Evolutionary conservation across 2,113 vertebrate species (phyloP).

Genomic region (Willisornis vidua): DNA sequence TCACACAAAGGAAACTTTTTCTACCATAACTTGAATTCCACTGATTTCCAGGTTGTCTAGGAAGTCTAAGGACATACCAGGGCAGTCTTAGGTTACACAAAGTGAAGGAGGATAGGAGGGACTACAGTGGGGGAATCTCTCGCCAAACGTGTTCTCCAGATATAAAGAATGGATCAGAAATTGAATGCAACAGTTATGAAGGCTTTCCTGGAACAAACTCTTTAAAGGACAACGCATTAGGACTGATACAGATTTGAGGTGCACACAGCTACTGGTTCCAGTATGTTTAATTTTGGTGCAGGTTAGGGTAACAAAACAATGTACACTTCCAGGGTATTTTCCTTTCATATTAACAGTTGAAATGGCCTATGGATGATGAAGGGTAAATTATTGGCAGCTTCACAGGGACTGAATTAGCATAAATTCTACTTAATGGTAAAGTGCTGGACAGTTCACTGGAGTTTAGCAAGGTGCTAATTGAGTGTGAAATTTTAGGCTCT

Average conservation of each 20-base stretch:
- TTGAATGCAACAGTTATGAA: background rate
- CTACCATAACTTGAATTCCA: background rate
- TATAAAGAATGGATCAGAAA: background rate
- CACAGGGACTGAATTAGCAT: background rate
- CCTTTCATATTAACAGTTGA: background rate
- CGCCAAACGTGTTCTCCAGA: background rate
- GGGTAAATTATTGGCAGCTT: background rate
- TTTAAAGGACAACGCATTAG: background rate
- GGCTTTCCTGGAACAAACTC: background rate
- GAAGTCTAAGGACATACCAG: background rate
- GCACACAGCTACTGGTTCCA: background rate
- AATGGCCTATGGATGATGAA: background rate
- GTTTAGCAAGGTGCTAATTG: background rate
- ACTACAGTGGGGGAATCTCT: background rate
- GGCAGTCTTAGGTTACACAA: background rate
- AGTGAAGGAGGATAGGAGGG: background rate
- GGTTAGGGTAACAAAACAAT: background rate
- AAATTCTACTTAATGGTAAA: background rate
- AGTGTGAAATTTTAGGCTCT: background rate
- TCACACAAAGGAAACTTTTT: background rate
- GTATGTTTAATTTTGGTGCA: too few relatives aligned
- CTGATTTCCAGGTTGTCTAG: background rate
- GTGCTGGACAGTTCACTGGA: background rate
- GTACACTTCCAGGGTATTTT: background rate
- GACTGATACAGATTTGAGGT: background rate